phyloP scores from a whole-genome alignment of 2,113 vertebrate species.

The Malurus alboscapulatus region DNA sequence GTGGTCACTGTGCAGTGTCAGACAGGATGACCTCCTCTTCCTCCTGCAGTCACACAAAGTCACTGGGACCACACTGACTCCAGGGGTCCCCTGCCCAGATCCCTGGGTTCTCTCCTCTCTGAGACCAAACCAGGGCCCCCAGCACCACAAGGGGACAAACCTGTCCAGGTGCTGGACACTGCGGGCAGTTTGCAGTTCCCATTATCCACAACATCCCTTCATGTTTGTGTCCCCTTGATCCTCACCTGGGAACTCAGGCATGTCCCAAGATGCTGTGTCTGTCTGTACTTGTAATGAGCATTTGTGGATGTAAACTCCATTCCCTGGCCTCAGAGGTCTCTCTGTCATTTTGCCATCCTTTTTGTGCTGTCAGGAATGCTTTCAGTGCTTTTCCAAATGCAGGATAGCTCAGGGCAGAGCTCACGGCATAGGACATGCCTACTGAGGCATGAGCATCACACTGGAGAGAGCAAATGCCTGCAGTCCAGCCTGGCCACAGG shows the following conservation, averaged over 20 bases:
- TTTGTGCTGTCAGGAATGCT: neutral
- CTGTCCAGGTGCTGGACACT: fast-evolving
- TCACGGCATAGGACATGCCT: neutral
- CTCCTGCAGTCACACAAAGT: neutral
- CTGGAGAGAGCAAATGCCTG: neutral
- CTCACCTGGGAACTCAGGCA: neutral
- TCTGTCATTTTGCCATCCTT: neutral
- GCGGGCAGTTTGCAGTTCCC: neutral
- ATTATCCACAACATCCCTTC: neutral
- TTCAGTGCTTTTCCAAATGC: neutral
- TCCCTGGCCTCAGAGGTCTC: neutral
- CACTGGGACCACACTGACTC: fast-evolving
- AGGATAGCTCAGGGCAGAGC: neutral
- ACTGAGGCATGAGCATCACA: neutral
- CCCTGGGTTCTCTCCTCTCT: fast-evolving
- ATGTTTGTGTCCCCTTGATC: neutral
- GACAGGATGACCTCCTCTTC: fast-evolving
- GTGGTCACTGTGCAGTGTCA: fast-evolving
- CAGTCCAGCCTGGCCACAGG: fast-evolving
- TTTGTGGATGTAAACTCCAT: neutral
- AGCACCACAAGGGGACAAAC: neutral
- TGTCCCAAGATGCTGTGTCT: neutral
- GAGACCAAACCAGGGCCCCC: neutral
- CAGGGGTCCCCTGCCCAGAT: neutral
- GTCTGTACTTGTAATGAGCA: neutral